Conservation (phyloP, 2,113 vertebrate species). For the Atherinomorus stipes region DNA sequence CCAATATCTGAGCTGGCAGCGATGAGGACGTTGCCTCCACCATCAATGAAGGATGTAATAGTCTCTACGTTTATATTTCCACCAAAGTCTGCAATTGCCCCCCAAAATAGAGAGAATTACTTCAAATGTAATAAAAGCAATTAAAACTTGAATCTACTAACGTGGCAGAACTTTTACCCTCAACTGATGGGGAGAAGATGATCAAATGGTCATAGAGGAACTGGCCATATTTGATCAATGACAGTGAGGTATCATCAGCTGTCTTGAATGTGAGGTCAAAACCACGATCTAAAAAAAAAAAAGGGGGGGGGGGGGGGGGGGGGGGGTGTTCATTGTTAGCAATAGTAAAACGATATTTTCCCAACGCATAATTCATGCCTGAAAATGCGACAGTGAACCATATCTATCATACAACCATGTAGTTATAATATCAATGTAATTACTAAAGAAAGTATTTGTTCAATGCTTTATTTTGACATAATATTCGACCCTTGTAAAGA, state of each 20-base stretch:
- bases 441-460: no score
- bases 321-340: neutral
- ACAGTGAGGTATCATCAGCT: slow-evolving; percentile 92
- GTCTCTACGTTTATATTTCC: slow-evolving; percentile 97
- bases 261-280: slow-evolving; percentile 95
- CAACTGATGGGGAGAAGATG: slow-evolving; percentile 95
- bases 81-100: slow-evolving; percentile 92
- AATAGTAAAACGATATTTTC: neutral
- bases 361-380: no score
- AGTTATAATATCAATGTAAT: no score
- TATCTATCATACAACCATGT: no score
- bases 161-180: slow-evolving; percentile 83
- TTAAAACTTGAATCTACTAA: neutral
- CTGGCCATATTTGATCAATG: slow-evolving; percentile 97
- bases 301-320: neutral
- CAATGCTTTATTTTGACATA: no score
- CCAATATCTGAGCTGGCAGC: slow-evolving; percentile 95
- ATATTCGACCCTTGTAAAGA: no score
- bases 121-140: neutral
- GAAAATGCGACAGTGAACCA: neutral
- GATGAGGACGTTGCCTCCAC: slow-evolving; percentile 93
- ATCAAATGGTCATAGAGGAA: slow-evolving; percentile 95
- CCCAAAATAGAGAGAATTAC: neutral
- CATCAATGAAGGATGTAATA: slow-evolving; percentile 95
- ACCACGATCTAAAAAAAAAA: slow-evolving; percentile 86